Percentiles rank a stretch among this genome's conserved stretches.
phyloP scores from a whole-genome alignment of 2,888 invertebrate genomes.

The Xestoiulus laeticollis region DNA sequence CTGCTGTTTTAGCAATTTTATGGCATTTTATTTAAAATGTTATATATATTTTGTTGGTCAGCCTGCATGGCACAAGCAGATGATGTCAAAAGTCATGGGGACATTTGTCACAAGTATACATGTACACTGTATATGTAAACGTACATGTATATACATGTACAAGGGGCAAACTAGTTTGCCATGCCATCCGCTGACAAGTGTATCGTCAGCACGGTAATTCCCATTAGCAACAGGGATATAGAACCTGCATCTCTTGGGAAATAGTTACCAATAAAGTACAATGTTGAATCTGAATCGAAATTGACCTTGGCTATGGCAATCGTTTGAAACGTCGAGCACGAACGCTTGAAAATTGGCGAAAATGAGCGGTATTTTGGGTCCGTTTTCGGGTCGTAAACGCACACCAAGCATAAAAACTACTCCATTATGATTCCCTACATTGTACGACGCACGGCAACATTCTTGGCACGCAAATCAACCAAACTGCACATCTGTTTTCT shows the following conservation, averaged over 20 bases:
- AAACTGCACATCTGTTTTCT: not conserved
- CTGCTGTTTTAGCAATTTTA: not conserved
- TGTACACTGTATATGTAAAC: no score
- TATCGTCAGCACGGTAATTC: not conserved
- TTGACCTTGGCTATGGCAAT: not conserved
- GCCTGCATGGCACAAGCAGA: no score
- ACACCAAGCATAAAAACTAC: not conserved
- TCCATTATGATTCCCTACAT: not conserved
- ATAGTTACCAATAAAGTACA: not conserved
- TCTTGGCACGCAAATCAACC: conserved; percentile 30
- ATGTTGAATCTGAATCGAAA: not conserved
- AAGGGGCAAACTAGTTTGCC: no score
- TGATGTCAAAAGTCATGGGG: no score
- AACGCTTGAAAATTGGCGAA: not conserved
- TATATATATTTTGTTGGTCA: no score
- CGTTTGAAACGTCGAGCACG: not conserved
- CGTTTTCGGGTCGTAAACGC: not conserved
- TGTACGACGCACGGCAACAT: not conserved
- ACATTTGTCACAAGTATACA: no score
- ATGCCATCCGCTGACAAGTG: not conserved
- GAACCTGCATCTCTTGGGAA: not conserved
- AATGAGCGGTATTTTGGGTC: not conserved
- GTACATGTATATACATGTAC: no score
- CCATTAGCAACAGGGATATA: not conserved
- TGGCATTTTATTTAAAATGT: no score